These are phyloP conservation scores for Megalops atlanticus DNA, from an alignment of 2,113 vertebrate species.

Conservation along the genomic window DNA sequence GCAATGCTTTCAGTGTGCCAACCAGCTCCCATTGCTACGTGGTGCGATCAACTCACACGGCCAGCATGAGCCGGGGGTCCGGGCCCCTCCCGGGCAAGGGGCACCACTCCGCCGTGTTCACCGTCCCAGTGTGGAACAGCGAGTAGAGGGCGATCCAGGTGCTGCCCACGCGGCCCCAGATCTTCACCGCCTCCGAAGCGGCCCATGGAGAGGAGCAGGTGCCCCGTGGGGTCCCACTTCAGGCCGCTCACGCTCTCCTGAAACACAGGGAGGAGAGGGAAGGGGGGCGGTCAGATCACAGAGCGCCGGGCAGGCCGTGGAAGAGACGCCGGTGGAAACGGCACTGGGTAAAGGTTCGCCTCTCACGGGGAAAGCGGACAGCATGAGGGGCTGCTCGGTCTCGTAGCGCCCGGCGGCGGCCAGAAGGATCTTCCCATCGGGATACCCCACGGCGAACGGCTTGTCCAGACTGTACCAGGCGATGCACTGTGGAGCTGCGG, in stretches of 20 bases:
- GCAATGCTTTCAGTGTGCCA: too few relatives aligned
- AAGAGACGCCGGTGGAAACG: not conserved
- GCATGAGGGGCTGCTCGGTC: constrained; percentile 60
- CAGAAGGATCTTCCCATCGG: constrained; percentile 73
- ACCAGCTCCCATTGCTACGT: too few relatives aligned
- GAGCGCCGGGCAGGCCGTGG: not conserved
- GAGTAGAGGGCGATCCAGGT: constrained; percentile 71
- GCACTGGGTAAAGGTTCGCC: not conserved
- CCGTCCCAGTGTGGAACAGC: constrained; percentile 63
- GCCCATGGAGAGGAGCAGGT: constrained; percentile 71
- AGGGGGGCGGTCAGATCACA: not conserved
- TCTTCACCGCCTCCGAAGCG: constrained; percentile 71
- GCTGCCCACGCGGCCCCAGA: constrained; percentile 61
- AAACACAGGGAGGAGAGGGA: not conserved
- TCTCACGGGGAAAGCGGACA: constrained; percentile 72
- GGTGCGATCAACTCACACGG: too few relatives aligned
- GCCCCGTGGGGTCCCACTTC: constrained; percentile 77
- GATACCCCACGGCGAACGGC: constrained; percentile 73
- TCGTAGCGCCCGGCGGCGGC: constrained; percentile 58
- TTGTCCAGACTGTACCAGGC: constrained; percentile 74
- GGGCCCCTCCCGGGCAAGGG: constrained; percentile 64
- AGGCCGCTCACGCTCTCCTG: constrained; percentile 69
- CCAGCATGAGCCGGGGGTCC: constrained; percentile 72
- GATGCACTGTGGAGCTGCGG: constrained; percentile 69
- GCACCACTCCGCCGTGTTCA: constrained; percentile 72